Percentiles rank a stretch among this genome's conserved stretches.
These are phyloP conservation scores for Megathymus violae DNA, from an alignment of 1,140 invertebrate species.

Conservation along the genomic window DNA sequence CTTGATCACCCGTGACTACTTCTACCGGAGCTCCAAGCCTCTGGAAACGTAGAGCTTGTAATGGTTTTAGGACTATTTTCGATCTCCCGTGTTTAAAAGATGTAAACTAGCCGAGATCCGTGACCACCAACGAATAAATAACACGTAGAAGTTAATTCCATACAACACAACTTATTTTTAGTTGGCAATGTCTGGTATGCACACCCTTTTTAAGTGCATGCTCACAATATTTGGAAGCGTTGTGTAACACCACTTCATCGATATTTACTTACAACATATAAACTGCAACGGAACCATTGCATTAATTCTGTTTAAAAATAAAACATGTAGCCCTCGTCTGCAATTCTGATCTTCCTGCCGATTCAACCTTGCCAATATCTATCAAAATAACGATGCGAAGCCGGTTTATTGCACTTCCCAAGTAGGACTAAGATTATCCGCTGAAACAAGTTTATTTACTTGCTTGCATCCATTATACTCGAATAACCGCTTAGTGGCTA, in stretches of 20 bases:
- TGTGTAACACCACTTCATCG: not conserved
- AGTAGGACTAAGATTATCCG: constrained; percentile 22
- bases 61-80: too few relatives aligned
- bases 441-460: constrained; percentile 31
- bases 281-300: not conserved
- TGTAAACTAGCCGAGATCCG: too few relatives aligned
- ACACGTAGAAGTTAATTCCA: too few relatives aligned
- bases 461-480: constrained; percentile 13
- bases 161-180: too few relatives aligned
- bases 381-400: constrained; percentile 11
- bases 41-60: too few relatives aligned
- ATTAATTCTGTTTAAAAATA: not conserved
- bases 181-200: too few relatives aligned
- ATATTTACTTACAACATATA: not conserved
- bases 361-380: constrained; percentile 27
- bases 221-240: not conserved
- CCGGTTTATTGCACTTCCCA: constrained; percentile 27
- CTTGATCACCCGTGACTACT: too few relatives aligned
- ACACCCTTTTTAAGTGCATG: not conserved
- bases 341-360: not conserved
- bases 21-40: too few relatives aligned
- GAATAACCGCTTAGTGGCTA: constrained; percentile 23
- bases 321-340: not conserved
- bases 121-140: too few relatives aligned
- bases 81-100: too few relatives aligned